phyloP scores from a whole-genome alignment of 2,113 vertebrate genomes.

The Pseudolaguvia tuberculata region DNA sequence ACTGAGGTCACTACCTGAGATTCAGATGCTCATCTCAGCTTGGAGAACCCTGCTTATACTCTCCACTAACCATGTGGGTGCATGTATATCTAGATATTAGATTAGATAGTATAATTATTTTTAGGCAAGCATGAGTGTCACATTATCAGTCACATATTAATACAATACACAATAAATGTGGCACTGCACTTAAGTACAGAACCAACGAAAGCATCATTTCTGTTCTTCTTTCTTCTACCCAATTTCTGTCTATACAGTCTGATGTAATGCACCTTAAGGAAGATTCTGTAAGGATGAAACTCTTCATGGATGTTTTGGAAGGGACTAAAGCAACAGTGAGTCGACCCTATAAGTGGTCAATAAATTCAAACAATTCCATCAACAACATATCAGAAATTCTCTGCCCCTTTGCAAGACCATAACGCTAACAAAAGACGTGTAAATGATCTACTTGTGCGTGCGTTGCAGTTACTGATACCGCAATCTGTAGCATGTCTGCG shows the following conservation, averaged over 20 bases:
- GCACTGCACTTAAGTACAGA: too few species aligned
- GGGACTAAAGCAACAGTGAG: slow-evolving; percentile 85
- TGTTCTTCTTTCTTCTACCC: not conserved
- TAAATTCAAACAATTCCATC: too few species aligned
- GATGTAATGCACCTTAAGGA: slow-evolving; percentile 88
- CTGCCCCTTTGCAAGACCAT: too few species aligned
- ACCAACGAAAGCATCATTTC: not conserved
- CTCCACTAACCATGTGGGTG: slow-evolving; percentile 83
- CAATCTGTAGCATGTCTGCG: slow-evolving; percentile 80
- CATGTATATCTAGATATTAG: too few species aligned
- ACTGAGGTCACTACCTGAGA: slow-evolving; percentile 75
- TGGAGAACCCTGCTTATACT: slow-evolving; percentile 93
- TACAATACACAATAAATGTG: too few species aligned
- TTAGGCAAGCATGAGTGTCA: not conserved
- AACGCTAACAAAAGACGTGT: too few species aligned
- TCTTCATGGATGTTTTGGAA: slow-evolving; percentile 88
- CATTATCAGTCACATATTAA: too few species aligned
- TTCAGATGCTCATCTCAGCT: slow-evolving; percentile 89
- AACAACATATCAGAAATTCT: too few species aligned
- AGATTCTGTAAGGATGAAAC: slow-evolving; percentile 69
- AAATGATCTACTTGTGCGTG: not conserved
- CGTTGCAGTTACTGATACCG: slow-evolving; percentile 76
- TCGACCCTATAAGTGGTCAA: slow-evolving; percentile 18
- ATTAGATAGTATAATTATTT: too few species aligned
- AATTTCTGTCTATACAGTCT: slow-evolving; percentile 61